Evolutionary conservation across 2,797 vertebrate species (phyloP).

Genomic region (Caiman crocodilus): DNA sequence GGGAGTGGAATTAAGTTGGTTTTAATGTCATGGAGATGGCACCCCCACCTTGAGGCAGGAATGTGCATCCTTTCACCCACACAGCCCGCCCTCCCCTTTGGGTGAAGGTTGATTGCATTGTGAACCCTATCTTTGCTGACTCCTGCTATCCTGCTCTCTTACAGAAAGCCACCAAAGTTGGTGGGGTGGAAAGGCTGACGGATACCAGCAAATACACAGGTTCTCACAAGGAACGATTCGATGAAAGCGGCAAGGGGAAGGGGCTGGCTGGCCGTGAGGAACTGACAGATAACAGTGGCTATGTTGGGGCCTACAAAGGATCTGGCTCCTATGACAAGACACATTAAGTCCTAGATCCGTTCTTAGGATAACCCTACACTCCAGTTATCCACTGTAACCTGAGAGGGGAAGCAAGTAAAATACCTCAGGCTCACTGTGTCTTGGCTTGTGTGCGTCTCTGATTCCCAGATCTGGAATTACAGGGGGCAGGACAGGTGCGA

Average conservation of each 20-base stretch:
- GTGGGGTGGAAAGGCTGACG: conserved; percentile 84
- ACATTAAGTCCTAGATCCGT: not conserved
- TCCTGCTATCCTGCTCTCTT: not conserved
- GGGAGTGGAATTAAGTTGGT: not conserved
- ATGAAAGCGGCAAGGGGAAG: conserved; percentile 89
- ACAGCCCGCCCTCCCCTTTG: not conserved
- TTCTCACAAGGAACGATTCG: conserved; percentile 92
- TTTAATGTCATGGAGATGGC: not conserved
- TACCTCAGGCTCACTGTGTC: not conserved
- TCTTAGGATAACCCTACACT: not conserved
- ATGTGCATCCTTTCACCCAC: not conserved
- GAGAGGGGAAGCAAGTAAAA: not conserved
- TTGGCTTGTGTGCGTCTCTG: not conserved
- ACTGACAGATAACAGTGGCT: conserved; percentile 84
- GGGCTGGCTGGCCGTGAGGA: conserved; percentile 89
- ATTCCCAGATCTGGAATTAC: not conserved
- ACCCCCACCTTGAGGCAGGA: too few relatives aligned
- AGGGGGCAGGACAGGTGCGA: not conserved
- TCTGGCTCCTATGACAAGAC: conserved; percentile 88
- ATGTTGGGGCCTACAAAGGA: conserved; percentile 91
- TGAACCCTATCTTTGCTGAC: not conserved
- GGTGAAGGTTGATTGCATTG: not conserved
- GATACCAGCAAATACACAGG: conserved; percentile 93
- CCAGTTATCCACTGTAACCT: not conserved
- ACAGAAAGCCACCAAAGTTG: conserved; percentile 84